A percentile compares a stretch with the other conserved stretches of the same genome.
Evolutionary conservation across 2,888 invertebrate species (phyloP).

Genomic region (Lumbricus terrestris): DNA sequence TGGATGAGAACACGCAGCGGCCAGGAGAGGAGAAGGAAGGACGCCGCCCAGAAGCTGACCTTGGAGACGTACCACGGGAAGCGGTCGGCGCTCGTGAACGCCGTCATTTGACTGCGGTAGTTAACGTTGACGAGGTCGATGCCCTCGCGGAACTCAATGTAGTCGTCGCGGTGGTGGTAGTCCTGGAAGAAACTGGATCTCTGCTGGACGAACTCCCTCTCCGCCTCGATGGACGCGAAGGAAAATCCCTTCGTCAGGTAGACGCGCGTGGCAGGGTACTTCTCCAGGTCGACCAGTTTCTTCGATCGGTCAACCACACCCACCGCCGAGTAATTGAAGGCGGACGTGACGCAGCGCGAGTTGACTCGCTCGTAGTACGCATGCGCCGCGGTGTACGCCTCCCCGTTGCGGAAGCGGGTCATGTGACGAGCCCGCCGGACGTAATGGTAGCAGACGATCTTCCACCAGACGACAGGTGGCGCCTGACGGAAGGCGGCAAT

Average conservation of each 20-base stretch:
- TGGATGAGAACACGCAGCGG: slow-evolving; percentile 76
- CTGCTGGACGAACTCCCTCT: slow-evolving; percentile 78
- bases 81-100: slow-evolving; percentile 60
- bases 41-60: slow-evolving; percentile 72
- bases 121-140: slow-evolving; percentile 71
- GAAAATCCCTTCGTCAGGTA: slow-evolving; percentile 78
- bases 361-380: slow-evolving; percentile 81
- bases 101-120: slow-evolving; percentile 61
- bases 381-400: slow-evolving; percentile 63
- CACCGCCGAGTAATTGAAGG: slow-evolving; percentile 76
- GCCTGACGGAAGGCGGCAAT: slow-evolving; percentile 61
- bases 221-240: slow-evolving; percentile 76
- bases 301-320: slow-evolving; percentile 73
- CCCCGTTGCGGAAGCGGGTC: slow-evolving; percentile 75
- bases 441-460: slow-evolving; percentile 81
- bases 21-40: slow-evolving; percentile 77
- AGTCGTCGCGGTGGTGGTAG: slow-evolving; percentile 78
- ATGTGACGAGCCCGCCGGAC: slow-evolving; percentile 73
- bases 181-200: slow-evolving; percentile 76
- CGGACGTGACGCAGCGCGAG: slow-evolving; percentile 74
- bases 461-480: slow-evolving; percentile 81
- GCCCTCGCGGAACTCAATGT: slow-evolving; percentile 80
- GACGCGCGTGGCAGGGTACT: slow-evolving; percentile 74
- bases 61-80: slow-evolving; percentile 66
- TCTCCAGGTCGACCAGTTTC: slow-evolving; percentile 68